A percentile compares a stretch with the other conserved stretches of the same genome.
Evolutionary conservation across 2,797 vertebrate species (phyloP).

Genomic region (Gobionotothen gibberifrons): DNA sequence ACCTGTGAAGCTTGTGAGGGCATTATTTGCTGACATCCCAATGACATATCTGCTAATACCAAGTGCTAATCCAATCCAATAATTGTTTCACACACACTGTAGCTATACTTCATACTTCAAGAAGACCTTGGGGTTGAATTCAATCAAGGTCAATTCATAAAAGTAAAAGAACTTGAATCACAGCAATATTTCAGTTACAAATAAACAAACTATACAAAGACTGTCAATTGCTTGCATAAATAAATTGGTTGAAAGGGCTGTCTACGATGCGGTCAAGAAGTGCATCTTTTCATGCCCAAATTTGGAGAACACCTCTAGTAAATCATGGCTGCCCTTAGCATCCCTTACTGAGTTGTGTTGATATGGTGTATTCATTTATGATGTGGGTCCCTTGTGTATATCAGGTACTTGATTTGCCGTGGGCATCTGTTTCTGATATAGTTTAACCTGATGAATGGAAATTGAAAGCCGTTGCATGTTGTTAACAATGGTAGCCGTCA

Average conservation of each 20-base stretch:
- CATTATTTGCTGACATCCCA: neutral
- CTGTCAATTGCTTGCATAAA: neutral
- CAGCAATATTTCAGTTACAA: conserved; percentile 6
- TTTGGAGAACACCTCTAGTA: neutral
- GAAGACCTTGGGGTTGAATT: neutral
- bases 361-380: neutral
- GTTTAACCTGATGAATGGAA: neutral
- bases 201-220: neutral
- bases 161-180: conserved; percentile 1
- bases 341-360: neutral
- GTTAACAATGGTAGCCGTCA: neutral
- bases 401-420: neutral
- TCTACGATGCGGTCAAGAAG: conserved; percentile 6
- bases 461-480: neutral
- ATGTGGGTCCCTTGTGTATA: neutral
- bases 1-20: conserved; percentile 12
- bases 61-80: neutral
- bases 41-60: neutral
- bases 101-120: neutral
- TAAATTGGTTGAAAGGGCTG: neutral
- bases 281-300: neutral
- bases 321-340: neutral
- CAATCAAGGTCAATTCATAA: neutral
- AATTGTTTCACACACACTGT: conserved; percentile 5
- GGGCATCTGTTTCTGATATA: neutral